These are phyloP conservation scores for Arge pagana DNA, from an alignment of 2,888 invertebrate genomes.

Conservation along the genomic window DNA sequence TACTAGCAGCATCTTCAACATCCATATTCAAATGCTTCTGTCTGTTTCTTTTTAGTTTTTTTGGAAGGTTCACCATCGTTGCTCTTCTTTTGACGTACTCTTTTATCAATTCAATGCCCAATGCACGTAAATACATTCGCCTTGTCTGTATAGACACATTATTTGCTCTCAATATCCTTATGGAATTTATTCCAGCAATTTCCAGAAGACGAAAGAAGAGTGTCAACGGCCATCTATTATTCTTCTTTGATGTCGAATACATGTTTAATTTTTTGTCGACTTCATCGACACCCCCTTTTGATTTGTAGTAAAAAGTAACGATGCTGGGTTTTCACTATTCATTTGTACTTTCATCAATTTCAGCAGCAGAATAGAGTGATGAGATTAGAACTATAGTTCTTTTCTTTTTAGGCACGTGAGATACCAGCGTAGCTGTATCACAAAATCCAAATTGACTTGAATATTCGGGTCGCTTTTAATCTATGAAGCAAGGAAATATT, in stretches of 20 bases:
- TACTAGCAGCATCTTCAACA: slow-evolving; percentile 12
- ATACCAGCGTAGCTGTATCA: slow-evolving; percentile 28
- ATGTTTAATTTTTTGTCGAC: slow-evolving; percentile 25
- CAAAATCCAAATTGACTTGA: slow-evolving; percentile 23
- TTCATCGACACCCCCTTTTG: slow-evolving; percentile 30
- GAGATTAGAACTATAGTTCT: slow-evolving; percentile 31
- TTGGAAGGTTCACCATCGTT: slow-evolving; percentile 24
- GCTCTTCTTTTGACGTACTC: slow-evolving; percentile 14
- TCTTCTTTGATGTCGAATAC: slow-evolving; percentile 33
- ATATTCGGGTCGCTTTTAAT: slow-evolving; percentile 16
- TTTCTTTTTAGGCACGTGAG: slow-evolving; percentile 40
- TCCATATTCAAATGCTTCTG: slow-evolving; percentile 22
- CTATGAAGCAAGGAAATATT: slow-evolving; percentile 29
- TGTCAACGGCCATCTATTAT: slow-evolving; percentile 41
- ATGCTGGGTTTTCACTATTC: slow-evolving; percentile 27
- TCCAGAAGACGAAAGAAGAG: slow-evolving; percentile 32
- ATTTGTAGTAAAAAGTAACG: slow-evolving; percentile 31
- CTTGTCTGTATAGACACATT: slow-evolving; percentile 10
- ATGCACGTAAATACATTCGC: slow-evolving; percentile 32
- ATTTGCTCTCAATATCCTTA: slow-evolving; percentile 33
- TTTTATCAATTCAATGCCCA: slow-evolving; percentile 21
- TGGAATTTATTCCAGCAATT: slow-evolving; percentile 39
- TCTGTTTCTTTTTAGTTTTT: slow-evolving; percentile 24
- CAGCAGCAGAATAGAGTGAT: slow-evolving; percentile 29
- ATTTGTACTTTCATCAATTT: slow-evolving; percentile 19